These are phyloP conservation scores for Neotoxoptera formosana DNA, from an alignment of 1,140 invertebrate species.

Conservation along the genomic window DNA sequence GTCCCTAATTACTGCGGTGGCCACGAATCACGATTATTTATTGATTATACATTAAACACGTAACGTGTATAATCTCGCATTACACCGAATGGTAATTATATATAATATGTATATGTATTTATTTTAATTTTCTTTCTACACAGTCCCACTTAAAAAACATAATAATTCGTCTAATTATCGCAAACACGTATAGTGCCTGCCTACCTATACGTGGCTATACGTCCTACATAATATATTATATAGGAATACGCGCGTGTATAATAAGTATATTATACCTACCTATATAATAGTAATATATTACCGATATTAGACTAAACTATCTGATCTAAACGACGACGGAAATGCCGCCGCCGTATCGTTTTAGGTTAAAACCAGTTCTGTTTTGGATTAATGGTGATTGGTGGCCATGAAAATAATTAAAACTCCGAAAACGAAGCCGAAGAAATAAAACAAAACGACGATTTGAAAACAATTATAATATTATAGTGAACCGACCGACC, in stretches of 20 bases:
- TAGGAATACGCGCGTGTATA: not conserved
- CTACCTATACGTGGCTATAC: not conserved
- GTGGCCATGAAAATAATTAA: not conserved
- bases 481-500: not conserved
- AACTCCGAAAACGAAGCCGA: not conserved
- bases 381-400: not conserved
- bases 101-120: not conserved
- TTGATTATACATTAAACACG: slow-evolving; percentile 20
- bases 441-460: not conserved
- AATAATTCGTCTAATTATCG: not conserved
- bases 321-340: not conserved
- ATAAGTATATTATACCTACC: not conserved
- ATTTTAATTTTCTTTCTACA: not conserved
- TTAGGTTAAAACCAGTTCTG: slow-evolving; percentile 2
- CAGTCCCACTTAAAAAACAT: not conserved
- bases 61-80: not conserved
- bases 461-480: slow-evolving; percentile 32
- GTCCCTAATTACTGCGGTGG: slow-evolving; percentile 29
- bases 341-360: not conserved
- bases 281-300: not conserved
- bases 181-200: not conserved
- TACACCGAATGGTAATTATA: not conserved
- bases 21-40: slow-evolving; percentile 26
- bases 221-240: not conserved
- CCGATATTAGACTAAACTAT: not conserved